Percentiles rank a stretch among this genome's conserved stretches.
These are phyloP conservation scores for Drosophila conformis DNA, from an alignment of 2,888 invertebrate genomes.

Conservation along the genomic window DNA sequence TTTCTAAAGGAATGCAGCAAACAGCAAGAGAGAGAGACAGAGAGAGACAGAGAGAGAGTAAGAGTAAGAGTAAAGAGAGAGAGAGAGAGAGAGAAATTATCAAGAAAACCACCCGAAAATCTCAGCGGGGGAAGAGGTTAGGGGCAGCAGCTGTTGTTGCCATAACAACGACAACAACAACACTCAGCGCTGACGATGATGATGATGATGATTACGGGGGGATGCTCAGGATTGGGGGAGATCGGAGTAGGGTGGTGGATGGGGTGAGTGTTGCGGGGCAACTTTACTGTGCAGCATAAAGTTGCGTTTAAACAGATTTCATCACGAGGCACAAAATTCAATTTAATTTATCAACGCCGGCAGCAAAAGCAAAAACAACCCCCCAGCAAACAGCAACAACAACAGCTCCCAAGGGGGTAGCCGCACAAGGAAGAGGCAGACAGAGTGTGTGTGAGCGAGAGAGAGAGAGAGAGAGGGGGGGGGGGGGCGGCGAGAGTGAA, in stretches of 20 bases:
- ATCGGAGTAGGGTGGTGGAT: neutral
- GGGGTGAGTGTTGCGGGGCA: conserved; percentile 10
- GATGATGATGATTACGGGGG: conserved; percentile 12
- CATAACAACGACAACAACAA: conserved; percentile 26
- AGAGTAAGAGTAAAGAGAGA: conserved; percentile 1
- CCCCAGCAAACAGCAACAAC: conserved; percentile 8
- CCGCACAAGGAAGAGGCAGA: neutral
- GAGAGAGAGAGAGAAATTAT: conserved; percentile 31
- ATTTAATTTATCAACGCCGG: conserved; percentile 68
- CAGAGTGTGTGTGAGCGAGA: neutral
- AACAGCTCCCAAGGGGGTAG: neutral
- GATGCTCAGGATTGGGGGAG: neutral
- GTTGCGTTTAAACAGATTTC: conserved; percentile 78
- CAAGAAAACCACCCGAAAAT: conserved; percentile 59
- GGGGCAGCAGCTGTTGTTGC: conserved; percentile 43
- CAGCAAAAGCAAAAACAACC: conserved; percentile 47
- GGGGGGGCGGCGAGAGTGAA: neutral
- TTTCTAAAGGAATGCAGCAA: conserved; percentile 46
- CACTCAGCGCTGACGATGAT: conserved; percentile 38
- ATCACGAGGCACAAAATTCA: conserved; percentile 65
- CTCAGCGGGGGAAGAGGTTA: conserved; percentile 7
- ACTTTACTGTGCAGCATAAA: conserved; percentile 30
- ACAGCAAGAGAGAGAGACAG: neutral
- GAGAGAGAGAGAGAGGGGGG: neutral
- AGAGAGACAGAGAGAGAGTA: neutral